phyloP scores from a whole-genome alignment of 64 coral and sea anemone genomes.

The Pocillopora verrucosa region DNA sequence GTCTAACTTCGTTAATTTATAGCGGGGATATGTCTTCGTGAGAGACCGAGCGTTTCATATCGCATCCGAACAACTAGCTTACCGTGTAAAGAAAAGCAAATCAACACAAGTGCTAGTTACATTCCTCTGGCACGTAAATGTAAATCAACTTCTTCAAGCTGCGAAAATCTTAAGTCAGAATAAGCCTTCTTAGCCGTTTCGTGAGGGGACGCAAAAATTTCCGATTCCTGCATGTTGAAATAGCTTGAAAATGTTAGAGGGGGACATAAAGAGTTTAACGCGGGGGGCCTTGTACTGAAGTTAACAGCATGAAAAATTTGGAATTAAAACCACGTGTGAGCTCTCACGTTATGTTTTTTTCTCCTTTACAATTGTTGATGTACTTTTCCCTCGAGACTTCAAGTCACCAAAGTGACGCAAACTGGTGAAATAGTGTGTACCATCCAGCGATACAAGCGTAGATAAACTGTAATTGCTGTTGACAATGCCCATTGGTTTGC shows the following conservation, averaged over 20 bases:
- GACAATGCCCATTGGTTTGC: constrained; percentile 84
- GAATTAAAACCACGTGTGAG: constrained; percentile 50
- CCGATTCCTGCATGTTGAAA: neutral
- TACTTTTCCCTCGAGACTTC: neutral
- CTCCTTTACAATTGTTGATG: constrained; percentile 7
- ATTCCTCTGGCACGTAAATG: constrained; percentile 5
- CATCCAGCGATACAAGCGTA: constrained; percentile 19
- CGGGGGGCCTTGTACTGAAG: constrained; percentile 14
- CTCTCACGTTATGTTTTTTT: constrained; percentile 36
- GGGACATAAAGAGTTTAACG: constrained; percentile 1
- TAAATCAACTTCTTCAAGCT: neutral
- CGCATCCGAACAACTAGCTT: neutral
- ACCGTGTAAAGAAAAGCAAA: neutral
- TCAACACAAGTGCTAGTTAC: constrained; percentile 6
- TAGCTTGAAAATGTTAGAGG: neutral
- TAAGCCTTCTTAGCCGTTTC: neutral
- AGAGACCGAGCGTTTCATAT: neutral
- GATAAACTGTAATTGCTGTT: constrained; percentile 60
- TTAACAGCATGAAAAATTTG: constrained; percentile 39
- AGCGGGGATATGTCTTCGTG: neutral
- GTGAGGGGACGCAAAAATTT: neutral
- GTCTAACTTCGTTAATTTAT: neutral
- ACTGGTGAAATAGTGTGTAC: neutral
- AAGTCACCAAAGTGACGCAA: constrained; percentile 23
- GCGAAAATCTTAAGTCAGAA: neutral